These are phyloP conservation scores for Tragelaphus scriptus DNA, from an alignment of 2,113 vertebrate genomes.

Conservation along the genomic window DNA sequence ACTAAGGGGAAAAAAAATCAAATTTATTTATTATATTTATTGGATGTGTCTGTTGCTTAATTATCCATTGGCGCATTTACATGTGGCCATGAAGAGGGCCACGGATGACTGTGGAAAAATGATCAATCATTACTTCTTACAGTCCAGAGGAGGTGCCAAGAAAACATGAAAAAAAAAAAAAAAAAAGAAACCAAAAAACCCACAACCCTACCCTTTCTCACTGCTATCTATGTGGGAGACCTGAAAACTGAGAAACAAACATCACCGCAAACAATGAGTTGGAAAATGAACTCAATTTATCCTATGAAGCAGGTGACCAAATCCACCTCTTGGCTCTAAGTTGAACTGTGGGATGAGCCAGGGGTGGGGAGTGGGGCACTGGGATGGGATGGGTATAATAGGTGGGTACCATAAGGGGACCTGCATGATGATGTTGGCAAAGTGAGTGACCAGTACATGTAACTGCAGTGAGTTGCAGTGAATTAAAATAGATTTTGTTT, in stretches of 20 bases:
- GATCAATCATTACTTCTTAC: conserved; percentile 38
- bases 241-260: background rate
- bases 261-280: background rate
- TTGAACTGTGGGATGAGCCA: background rate
- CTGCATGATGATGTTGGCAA: background rate
- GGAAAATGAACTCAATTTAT: background rate
- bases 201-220: background rate
- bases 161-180: background rate
- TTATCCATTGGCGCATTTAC: conserved; percentile 63
- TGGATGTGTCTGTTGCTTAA: conserved; percentile 68
- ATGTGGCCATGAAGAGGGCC: conserved; percentile 25
- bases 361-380: rapidly evolving
- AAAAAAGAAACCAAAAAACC: background rate
- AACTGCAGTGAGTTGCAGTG: background rate
- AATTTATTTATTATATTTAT: conserved; percentile 75
- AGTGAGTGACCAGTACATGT: background rate
- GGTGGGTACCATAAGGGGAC: background rate
- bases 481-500: background rate
- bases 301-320: background rate
- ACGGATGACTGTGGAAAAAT: conserved; percentile 28
- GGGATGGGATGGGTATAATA: rapidly evolving
- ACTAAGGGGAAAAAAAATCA: conserved; percentile 57
- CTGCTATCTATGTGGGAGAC: background rate
- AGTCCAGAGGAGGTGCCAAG: background rate
- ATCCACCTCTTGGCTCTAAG: background rate